phyloP scores from a whole-genome alignment of 2,113 vertebrate species.

The Dipodomys merriami region DNA sequence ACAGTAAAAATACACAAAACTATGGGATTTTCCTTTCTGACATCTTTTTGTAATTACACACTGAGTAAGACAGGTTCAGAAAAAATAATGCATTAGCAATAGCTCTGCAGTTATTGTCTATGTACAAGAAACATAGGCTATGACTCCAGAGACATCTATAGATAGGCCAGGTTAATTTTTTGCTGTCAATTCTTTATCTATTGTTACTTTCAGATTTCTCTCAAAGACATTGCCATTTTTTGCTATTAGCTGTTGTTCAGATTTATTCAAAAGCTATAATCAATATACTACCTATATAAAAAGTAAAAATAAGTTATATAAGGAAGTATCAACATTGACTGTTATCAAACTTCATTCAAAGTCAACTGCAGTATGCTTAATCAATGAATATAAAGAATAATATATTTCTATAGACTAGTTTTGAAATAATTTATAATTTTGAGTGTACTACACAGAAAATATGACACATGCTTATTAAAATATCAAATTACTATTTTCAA shows the following conservation, averaged over 20 bases:
- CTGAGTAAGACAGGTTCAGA: constrained; percentile 9
- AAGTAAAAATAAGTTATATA: neutral
- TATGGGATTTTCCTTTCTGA: neutral
- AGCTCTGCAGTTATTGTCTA: neutral
- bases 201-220: neutral
- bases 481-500: neutral
- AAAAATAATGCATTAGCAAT: neutral
- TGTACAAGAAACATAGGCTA: neutral
- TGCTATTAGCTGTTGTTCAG: neutral
- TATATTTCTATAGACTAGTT: neutral
- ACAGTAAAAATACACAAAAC: neutral
- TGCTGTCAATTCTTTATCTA: neutral
- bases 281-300: neutral
- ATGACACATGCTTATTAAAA: constrained; percentile 16
- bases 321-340: neutral
- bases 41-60: neutral
- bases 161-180: constrained; percentile 2
- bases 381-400: neutral
- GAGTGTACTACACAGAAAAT: neutral
- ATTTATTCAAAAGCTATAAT: neutral
- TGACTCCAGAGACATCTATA: neutral
- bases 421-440: neutral
- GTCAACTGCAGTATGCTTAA: neutral
- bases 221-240: neutral
- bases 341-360: neutral